Evolutionary conservation across 1,140 invertebrate genomes (phyloP), one percentile per base, ranked within the genome.

Genomic region (Drosophila neocordata): DNA sequence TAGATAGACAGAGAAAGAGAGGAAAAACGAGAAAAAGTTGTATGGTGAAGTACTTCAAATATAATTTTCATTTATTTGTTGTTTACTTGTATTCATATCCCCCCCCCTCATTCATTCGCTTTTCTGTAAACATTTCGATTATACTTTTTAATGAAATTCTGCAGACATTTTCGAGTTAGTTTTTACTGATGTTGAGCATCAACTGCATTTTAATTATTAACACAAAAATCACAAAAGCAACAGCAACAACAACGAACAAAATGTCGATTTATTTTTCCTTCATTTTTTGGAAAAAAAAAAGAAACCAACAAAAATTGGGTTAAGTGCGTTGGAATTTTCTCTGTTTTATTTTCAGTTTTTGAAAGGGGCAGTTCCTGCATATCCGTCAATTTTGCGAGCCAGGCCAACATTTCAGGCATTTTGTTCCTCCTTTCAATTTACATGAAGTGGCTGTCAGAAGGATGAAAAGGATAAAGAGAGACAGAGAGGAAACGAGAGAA

Each of bases 91-190:
- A 51, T 15, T 27, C 27, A 41, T 44, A 61, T 41, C 7, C 20
- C 20, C 7, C 20, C 11, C 20, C 7, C 20, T 8, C 51, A 38
- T 52, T 53, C 53, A 27, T 59, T 13, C 37, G 57, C 51, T 51
- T 18, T 24, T 41, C 71, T 72, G 77, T 77, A 78, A 71, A 64
- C 65, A 78, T 87, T 79, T 87, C 79, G 78, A 87, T 87, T 87
- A 87, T 82, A 87, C 82, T 87, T 87, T 87, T 77, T 87, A 87
- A 87, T 87, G 70, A 77, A 87, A 82, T 87, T 87, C 78, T 41
- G 31, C 64, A 76, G 65, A 78, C 73, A 59, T 59, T 57, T 67
- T 64, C 55, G 22, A 65, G 75, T 61, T 68, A 82, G 41, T 48
- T 48, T 48, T 31, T 48, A 2, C 41, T 48, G 82, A 77, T 79